phyloP scores from a whole-genome alignment of 1,140 invertebrate species.

The Polypedilum vanderplanki region DNA sequence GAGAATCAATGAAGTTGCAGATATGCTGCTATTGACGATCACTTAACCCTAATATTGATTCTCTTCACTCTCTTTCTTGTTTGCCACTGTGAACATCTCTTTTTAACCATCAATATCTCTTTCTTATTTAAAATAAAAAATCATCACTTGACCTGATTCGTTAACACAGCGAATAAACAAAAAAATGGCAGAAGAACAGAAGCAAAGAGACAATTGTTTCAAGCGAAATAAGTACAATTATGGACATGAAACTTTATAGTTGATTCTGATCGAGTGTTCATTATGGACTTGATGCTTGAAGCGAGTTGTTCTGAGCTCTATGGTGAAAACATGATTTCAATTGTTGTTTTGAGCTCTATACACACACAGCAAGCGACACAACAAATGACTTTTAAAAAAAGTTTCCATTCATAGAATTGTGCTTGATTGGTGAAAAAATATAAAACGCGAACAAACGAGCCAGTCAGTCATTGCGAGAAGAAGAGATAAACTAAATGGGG shows the following conservation, averaged over 20 bases:
- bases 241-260: background rate
- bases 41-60: background rate
- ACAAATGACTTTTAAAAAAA: slow-evolving; percentile 4
- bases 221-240: slow-evolving; percentile 3
- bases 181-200: background rate
- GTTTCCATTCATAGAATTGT: background rate
- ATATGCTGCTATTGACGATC: background rate
- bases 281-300: background rate
- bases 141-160: background rate
- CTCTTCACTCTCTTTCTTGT: background rate
- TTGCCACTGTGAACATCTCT: background rate
- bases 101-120: background rate
- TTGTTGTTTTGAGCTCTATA: background rate
- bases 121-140: background rate
- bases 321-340: slow-evolving; percentile 2
- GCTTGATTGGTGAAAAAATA: background rate
- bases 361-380: slow-evolving; percentile 8
- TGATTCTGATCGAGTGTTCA: background rate
- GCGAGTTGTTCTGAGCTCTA: background rate
- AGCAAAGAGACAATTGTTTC: background rate
- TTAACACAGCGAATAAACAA: background rate
- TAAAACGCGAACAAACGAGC: too few relatives aligned
- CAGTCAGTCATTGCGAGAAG: too few relatives aligned
- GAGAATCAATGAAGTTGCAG: background rate
- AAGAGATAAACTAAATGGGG: background rate